Base-by-base conservation (phyloP, 1,140 invertebrate genomes). In the Eupristina koningsbergeri region DNA sequence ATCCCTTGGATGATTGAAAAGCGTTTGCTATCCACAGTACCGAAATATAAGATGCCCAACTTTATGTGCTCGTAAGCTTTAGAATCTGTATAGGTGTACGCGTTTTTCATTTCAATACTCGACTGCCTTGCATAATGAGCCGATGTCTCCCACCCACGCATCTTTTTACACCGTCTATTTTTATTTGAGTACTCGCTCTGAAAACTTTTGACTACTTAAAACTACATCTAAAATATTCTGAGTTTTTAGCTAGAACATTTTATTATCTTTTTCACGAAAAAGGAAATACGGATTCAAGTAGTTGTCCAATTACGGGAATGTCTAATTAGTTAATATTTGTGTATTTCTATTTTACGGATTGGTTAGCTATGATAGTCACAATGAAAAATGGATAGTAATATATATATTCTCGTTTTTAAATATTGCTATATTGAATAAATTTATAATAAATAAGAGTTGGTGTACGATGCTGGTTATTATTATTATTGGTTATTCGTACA, bases 61-160 rank as follows among this genome's bases (percentile, higher is more conserved):
- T 92, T 92, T 92, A 92, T 91, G 90, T 86, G 88, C 87, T 91
- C 91, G 88, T 92, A 92, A 92, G 88, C 89, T 91, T 87, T 86
- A 74, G 79, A 88, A 88, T 86, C 86, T 89, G 86, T 87, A 87
- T 58, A 63, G 77, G 36, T 77, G 75, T 81, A 87, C 76, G 76
- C 86, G 80, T 88, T 89, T 87, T 85, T 83, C 83, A 64, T 74
- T 86, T 85, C 58, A 77, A 79, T 78, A 73, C 39, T 17, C 64
- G 34, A 39, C 9, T 34, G 63, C 17, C 26, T 39, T 29, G 64
- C 22, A 8, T 67, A 36, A 34, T 5, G 5, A 36, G 3, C 64
- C 15, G 1, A 15, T 15, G 31, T 58, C 53, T 26, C 22, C 19
- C 2, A 9, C 19, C 53, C 2, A 58, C 3, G 7, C 53, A 13